Evolutionary conservation across 2,888 invertebrate genomes (phyloP).

Genomic region (Mythimna ferrago): DNA sequence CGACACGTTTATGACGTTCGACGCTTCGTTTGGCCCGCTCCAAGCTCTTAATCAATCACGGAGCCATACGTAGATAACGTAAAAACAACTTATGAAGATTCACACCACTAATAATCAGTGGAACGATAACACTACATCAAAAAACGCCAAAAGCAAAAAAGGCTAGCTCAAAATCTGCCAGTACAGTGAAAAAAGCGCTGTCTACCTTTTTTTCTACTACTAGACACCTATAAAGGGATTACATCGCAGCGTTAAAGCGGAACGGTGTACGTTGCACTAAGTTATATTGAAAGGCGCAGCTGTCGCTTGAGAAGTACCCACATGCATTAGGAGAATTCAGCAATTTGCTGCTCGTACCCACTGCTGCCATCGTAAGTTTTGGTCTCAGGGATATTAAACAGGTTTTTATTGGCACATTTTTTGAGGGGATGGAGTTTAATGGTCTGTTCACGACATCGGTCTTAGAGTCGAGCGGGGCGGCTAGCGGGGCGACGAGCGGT

Average conservation of each 20-base stretch:
- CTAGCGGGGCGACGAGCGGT: too few species aligned
- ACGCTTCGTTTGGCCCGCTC: too few species aligned
- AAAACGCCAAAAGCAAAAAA: background rate
- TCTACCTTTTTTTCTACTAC: background rate
- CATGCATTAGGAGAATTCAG: conserved; percentile 41
- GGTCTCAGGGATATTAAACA: conserved; percentile 16
- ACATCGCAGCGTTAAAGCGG: conserved; percentile 28
- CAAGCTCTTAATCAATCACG: too few species aligned
- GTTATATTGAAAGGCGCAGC: conserved; percentile 65
- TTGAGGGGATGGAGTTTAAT: background rate
- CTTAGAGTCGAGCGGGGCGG: too few species aligned
- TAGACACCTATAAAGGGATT: conserved; percentile 18
- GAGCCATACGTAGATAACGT: too few species aligned
- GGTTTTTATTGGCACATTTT: conserved; percentile 9
- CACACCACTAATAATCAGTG: background rate
- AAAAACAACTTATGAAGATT: background rate
- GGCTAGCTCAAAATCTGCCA: background rate
- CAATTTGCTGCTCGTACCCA: conserved; percentile 29
- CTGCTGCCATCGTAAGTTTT: conserved; percentile 23
- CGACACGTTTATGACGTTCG: too few species aligned
- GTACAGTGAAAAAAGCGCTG: conserved; percentile 29
- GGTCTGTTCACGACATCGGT: too few species aligned
- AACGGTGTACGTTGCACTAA: conserved; percentile 38
- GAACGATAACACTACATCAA: background rate
- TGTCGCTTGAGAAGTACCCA: conserved; percentile 38